Conservation (phyloP, 2,113 vertebrate species). For the Pagrus major region DNA sequence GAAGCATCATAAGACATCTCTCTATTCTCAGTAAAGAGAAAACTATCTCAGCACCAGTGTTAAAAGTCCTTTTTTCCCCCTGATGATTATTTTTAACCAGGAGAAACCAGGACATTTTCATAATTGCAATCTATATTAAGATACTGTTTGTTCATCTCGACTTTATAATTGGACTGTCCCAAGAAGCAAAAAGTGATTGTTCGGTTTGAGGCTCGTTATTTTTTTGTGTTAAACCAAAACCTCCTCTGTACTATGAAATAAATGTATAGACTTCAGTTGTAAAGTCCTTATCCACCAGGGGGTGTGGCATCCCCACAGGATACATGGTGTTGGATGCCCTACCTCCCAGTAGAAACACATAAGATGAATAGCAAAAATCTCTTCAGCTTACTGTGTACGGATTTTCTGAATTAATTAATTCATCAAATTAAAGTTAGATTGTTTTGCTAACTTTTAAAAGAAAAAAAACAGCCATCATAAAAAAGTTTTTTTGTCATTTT, state of each 20-base stretch:
- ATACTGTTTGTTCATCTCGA: not conserved
- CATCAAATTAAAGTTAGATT: not conserved
- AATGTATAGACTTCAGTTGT: not conserved
- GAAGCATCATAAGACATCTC: not conserved
- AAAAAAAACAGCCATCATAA: too few species aligned
- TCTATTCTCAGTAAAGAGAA: not conserved
- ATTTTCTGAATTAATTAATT: not conserved
- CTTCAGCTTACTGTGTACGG: not conserved
- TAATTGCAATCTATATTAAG: not conserved
- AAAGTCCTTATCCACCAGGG: constrained; percentile 45
- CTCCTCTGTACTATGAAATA: not conserved
- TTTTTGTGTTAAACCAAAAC: not conserved
- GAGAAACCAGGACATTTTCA: not conserved
- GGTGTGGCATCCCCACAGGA: constrained; percentile 39
- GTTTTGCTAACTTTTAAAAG: not conserved
- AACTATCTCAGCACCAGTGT: not conserved
- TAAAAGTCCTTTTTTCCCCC: not conserved
- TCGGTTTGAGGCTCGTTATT: not conserved
- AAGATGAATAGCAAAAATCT: not conserved
- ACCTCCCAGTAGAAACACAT: not conserved
- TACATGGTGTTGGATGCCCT: not conserved
- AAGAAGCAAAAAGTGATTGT: not conserved
- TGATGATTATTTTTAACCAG: not conserved
- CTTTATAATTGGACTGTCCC: not conserved
- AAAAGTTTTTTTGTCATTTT: not conserved